A percentile compares a stretch with the other conserved stretches of the same genome.
phyloP scores from a whole-genome alignment of 1,140 invertebrate genomes.

The Pogonomyrmex californicus region DNA sequence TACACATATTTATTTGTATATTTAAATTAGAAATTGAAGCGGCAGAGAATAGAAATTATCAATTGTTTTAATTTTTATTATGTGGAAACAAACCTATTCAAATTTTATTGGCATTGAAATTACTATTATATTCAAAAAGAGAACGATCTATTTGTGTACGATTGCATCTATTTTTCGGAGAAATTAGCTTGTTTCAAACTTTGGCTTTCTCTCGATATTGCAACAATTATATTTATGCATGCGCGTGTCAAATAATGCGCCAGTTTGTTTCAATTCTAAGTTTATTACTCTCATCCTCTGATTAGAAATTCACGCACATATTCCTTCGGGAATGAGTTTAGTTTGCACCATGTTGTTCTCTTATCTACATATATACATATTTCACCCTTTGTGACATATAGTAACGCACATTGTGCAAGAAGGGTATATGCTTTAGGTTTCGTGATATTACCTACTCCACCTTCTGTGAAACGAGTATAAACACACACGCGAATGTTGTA shows the following conservation, averaged over 20 bases:
- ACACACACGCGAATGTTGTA: not conserved
- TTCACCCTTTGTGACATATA: constrained; percentile 30
- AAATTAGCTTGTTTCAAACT: not conserved
- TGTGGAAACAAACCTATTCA: not conserved
- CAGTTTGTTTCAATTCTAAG: not conserved
- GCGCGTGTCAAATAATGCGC: not conserved
- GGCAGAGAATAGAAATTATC: not conserved
- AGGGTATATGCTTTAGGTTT: constrained; percentile 35
- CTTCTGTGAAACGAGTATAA: constrained; percentile 14
- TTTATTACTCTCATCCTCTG: not conserved
- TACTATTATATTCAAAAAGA: not conserved
- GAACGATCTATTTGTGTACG: not conserved
- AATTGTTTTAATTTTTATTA: not conserved
- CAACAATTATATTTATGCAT: too few relatives aligned
- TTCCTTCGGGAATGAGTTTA: constrained; percentile 17
- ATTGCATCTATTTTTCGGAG: not conserved
- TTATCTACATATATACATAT: constrained; percentile 11
- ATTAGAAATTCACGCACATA: constrained; percentile 42
- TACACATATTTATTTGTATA: not conserved
- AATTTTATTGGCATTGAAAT: not conserved
- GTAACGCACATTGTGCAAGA: not conserved
- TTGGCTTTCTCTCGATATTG: not conserved
- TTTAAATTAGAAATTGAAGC: not conserved
- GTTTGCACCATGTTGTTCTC: not conserved
- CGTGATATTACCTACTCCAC: constrained; percentile 25